Evolutionary conservation across 1,140 invertebrate species (phyloP), one percentile per base, ranked within the genome.

Genomic region (Ylistrum balloti): DNA sequence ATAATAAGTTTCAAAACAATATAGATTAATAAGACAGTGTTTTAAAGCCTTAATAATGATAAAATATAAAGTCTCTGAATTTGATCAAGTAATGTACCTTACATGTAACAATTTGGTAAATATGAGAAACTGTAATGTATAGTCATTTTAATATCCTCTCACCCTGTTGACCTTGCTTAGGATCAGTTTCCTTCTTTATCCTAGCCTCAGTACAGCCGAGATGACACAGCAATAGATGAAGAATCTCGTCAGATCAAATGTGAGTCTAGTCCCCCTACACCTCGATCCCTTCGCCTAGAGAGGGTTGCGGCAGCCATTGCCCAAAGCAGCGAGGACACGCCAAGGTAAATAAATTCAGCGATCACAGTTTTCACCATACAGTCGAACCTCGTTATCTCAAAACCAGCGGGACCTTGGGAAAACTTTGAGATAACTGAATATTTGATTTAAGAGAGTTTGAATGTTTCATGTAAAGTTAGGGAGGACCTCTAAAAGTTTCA

Each of bases 251-350:
- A 98, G 93, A 96, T 96, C 90, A 96, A 96, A 90, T 95, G 96
- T 92, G 97, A 97, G 93, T 98, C 97, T 87, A 97, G 97, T 93
- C 98, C 98, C 33, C 97, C 98, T 41, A 99, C 98, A 3, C 98
- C 98, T 41, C 97, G 98, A 88, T 98, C 98, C 33, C 96, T 99
- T 92, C 91, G 96, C 41, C 97, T 99, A 48, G 98, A 99, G 96
- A 96, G 98, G 90, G 98, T 98, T 34, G 98, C 98, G 33, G 95
- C 98, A 94, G 98, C 98, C 15, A 96, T 98, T 85, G 98, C 98
- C 74, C 98, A 98, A 89, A 98, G 98, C 96, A 97, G 34, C 94
- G 98, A 99, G 96, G 98, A 99, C 20, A 93, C 92, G 85, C 91
- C 93, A 32, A 95, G 93, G 95, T 95, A 92, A 86, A 90, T 85